Evolutionary conservation across 2,797 vertebrate genomes (phyloP), one percentile per base, ranked within the genome.

Genomic region (Apogon talboti): DNA sequence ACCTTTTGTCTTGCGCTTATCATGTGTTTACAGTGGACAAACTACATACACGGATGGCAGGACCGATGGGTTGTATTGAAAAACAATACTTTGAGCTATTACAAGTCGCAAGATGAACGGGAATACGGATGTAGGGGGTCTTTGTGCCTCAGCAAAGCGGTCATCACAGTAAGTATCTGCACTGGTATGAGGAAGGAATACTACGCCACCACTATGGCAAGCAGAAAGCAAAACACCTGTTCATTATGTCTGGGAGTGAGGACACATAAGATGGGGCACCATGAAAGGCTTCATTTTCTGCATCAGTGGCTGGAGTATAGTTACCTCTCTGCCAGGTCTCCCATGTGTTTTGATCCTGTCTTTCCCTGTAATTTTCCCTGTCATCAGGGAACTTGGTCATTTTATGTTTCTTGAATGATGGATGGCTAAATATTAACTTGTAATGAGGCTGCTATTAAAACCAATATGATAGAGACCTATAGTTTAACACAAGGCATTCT

Each of bases 31-130:
- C 81, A 99, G 97, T 99, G 98, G 98, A 99, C 98, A 78, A 99
- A 99, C 83, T 99, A 99, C 87, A 98, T 99, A 81, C 98, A 98
- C 84, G 97, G 98, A 2, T 99, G 98, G 98, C 98, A 99, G 87
- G 96, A 99, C 90, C 93, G 98, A 72, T 99, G 97, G 98, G 96
- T 99, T 45, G 95, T 96, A 86, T 88, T 99, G 88, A 98, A 98
- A 89, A 95, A 95, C 78, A 96, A 96, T 66, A 95, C 95, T 2
- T 83, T 99, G 74, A 99, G 97, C 91, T 99, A 99, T 91, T 99
- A 98, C 90, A 99, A 98, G 86, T 98, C 97, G 18, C 95, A 97
- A 86, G 95, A 98, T 83, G 97, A 99, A 87, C 94, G 95, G 0
- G 97, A 98, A 51, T 99, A 95, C 28, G 98, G 98, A 79, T 99